Evolutionary conservation across 2,888 invertebrate species (phyloP).

Genomic region (Dexiosoma caninum): DNA sequence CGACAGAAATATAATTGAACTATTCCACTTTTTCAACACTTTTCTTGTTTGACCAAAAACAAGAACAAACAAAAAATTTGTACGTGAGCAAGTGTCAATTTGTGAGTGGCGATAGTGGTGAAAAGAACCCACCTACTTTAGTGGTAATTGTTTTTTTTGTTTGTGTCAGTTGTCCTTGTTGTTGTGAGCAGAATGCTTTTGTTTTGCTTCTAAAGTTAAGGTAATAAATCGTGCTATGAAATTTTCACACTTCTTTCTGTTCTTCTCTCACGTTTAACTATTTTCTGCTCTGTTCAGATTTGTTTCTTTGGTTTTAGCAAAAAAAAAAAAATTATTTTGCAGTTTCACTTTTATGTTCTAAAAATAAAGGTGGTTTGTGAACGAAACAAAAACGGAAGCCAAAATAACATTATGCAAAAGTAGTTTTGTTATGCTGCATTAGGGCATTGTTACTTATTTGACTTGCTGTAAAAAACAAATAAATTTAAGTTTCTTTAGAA

Average conservation of each 20-base stretch:
- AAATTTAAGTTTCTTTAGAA: neutral
- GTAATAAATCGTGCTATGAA: slow-evolving; percentile 8
- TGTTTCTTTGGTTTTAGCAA: neutral
- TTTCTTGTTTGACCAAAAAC: neutral
- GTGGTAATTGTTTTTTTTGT: slow-evolving; percentile 1
- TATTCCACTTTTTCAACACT: too few species aligned
- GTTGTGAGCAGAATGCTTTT: neutral
- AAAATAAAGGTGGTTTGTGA: neutral
- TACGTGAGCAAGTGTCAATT: neutral
- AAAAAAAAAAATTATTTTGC: neutral
- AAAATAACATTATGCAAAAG: slow-evolving; percentile 9
- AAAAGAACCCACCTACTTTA: neutral
- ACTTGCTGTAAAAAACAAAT: neutral
- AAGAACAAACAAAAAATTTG: too few species aligned
- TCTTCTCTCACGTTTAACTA: neutral
- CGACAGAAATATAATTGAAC: too few species aligned
- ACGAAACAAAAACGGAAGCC: neutral
- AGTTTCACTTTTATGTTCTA: neutral
- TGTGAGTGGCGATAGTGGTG: neutral
- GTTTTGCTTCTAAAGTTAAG: neutral
- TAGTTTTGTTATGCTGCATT: neutral
- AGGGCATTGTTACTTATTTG: neutral
- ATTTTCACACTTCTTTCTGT: neutral
- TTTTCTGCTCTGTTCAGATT: neutral
- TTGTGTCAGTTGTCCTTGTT: neutral